phyloP scores from a whole-genome alignment of 2,888 invertebrate genomes.

The Kryphioiulus occultus region DNA sequence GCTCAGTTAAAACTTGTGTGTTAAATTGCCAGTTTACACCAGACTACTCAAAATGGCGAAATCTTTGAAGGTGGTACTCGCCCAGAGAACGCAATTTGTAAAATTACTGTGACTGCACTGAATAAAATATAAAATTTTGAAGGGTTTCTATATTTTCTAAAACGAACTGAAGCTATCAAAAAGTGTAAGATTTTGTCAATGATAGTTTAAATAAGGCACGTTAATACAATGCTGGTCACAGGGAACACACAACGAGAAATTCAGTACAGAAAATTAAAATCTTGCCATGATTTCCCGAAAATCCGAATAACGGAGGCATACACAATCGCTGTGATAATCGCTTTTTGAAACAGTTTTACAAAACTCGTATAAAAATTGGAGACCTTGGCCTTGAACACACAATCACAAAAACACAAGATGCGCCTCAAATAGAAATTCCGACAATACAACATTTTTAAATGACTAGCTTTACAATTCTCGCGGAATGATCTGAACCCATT shows the following conservation, averaged over 20 bases:
- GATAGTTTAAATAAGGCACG: conserved; percentile 32
- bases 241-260: background rate
- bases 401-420: background rate
- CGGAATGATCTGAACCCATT: background rate
- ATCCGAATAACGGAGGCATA: background rate
- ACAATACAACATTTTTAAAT: background rate
- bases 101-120: background rate
- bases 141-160: background rate
- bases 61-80: background rate
- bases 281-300: background rate
- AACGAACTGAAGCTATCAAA: background rate
- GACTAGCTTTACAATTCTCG: background rate
- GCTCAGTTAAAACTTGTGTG: background rate
- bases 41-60: background rate
- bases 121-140: background rate
- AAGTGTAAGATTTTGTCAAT: background rate
- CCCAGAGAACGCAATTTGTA: background rate
- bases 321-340: background rate
- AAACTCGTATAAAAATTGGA: background rate
- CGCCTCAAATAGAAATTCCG: background rate
- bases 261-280: background rate
- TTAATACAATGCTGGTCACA: background rate
- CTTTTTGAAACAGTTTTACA: background rate
- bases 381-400: conserved; percentile 11
- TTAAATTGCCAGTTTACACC: background rate